Base-by-base conservation (phyloP, 2,113 vertebrate genomes). In the Choloepus hoffmanni region DNA sequence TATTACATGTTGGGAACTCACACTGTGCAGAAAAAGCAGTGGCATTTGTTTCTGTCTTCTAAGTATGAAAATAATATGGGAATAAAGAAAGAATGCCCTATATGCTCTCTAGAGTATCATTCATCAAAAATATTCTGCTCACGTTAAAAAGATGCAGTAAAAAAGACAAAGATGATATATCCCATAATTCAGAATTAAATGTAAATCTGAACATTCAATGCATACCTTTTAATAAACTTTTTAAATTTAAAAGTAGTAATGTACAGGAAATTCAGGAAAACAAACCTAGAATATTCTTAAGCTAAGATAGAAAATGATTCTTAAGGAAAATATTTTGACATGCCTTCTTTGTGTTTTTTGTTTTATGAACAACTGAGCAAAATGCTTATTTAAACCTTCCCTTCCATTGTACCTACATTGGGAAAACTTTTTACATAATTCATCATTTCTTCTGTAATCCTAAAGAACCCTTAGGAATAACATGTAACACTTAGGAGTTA, bases 361-460 rank as follows among this genome's bases (percentile, higher is more conserved):
- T 95, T 78, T 86, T 94, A 93, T 94, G 91, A 95, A 95, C 92
- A 98, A 98, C 92, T 97, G 92, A 86, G 65, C 97, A 97, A 86
- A 96, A 60, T 91, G 94, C 83, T 97, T 92, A 98, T 96, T 98
- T 97, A 94, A 95, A 89, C 62, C 74, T 89, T 78, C 85, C 67
- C 58, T 89, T 90, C 94, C 89, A 98, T 94, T 67, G 77, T 72
- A 85, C 92, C 97, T 73, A 73, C 97, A 89, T 55, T 96, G 93
- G 97, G 95, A 95, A 96, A 97, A 96, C 93, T 98, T 97, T 97
- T 98, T 97, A 97, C 89, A 96, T 73, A 82, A 95, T 96, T 97
- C 93, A 98, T 94, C 96, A 98, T 93, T 95, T 85, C 94, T 96
- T 92, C 95, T 91, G 90, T 72, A 96, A 97, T 95, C 94, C 97